Percentiles rank a stretch among this genome's conserved stretches.
Evolutionary conservation across 2,797 vertebrate genomes (phyloP).

Genomic region (Neosilurus hyrtlii): DNA sequence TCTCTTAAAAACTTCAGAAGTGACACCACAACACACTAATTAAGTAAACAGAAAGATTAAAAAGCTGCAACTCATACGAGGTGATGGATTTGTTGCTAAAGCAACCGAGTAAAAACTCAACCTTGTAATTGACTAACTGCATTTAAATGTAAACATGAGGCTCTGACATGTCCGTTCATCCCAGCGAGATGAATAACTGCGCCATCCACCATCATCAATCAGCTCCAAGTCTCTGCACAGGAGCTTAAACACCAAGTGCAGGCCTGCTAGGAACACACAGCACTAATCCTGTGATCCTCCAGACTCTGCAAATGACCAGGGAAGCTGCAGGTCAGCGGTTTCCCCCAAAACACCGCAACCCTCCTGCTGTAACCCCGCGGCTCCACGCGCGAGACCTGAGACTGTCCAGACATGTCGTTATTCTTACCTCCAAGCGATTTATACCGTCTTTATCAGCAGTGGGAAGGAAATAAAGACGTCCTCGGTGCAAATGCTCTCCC

Average conservation of each 20-base stretch:
- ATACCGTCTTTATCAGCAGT: neutral
- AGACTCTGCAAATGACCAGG: neutral
- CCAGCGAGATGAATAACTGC: neutral
- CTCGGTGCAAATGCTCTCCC: neutral
- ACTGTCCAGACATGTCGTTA: neutral
- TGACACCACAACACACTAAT: no score
- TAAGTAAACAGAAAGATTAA: neutral
- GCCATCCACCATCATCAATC: neutral
- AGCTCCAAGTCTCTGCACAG: neutral
- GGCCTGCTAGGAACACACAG: neutral
- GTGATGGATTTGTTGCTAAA: neutral
- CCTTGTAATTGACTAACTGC: no score
- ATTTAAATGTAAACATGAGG: no score
- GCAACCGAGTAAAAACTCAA: no score
- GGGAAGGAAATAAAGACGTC: neutral
- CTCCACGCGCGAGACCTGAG: neutral
- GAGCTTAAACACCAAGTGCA: neutral
- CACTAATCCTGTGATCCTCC: neutral
- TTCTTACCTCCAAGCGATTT: neutral
- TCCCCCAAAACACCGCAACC: no score
- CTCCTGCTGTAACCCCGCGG: no score
- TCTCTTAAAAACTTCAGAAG: no score
- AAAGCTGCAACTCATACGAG: neutral
- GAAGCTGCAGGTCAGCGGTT: neutral
- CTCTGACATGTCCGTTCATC: neutral